phyloP scores from a whole-genome alignment of 2,888 invertebrate species.

The Phengaris arion region DNA sequence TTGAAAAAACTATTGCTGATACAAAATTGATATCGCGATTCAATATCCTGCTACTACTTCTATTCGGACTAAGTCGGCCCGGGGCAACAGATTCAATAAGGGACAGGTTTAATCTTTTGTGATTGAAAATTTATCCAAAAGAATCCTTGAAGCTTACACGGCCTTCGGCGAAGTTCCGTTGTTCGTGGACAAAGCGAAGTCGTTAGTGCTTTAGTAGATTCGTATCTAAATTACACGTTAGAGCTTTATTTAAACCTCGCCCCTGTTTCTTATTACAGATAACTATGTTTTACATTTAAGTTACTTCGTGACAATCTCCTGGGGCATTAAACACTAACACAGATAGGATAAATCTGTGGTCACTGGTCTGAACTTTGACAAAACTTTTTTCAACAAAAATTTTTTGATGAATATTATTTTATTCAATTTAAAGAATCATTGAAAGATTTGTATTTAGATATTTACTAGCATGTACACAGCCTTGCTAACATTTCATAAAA shows the following conservation, averaged over 20 bases:
- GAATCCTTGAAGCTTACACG: constrained; percentile 45
- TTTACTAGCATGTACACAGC: background rate
- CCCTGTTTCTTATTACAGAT: constrained; percentile 9
- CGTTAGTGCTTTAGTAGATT: constrained; percentile 26
- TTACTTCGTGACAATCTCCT: background rate
- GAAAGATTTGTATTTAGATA: background rate
- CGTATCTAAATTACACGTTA: constrained; percentile 25
- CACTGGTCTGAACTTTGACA: background rate
- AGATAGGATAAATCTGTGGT: background rate
- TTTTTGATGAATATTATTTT: background rate
- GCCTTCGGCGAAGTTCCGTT: constrained; percentile 34
- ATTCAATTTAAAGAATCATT: background rate
- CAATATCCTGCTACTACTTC: constrained; percentile 25
- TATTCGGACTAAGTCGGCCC: constrained; percentile 39
- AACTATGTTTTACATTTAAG: constrained; percentile 8
- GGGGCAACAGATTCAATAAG: constrained; percentile 64
- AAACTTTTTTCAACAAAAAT: background rate
- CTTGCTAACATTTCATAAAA: constrained; percentile 1
- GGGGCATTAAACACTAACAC: background rate
- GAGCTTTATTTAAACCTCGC: constrained; percentile 17
- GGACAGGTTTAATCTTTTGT: constrained; percentile 66
- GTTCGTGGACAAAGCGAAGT: constrained; percentile 21
- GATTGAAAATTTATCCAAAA: constrained; percentile 58
- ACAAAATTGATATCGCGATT: constrained; percentile 20
- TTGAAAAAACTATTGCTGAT: constrained; percentile 9